These are phyloP conservation scores for Solen grandis DNA, from an alignment of 1,140 invertebrate genomes.

Conservation along the genomic window DNA sequence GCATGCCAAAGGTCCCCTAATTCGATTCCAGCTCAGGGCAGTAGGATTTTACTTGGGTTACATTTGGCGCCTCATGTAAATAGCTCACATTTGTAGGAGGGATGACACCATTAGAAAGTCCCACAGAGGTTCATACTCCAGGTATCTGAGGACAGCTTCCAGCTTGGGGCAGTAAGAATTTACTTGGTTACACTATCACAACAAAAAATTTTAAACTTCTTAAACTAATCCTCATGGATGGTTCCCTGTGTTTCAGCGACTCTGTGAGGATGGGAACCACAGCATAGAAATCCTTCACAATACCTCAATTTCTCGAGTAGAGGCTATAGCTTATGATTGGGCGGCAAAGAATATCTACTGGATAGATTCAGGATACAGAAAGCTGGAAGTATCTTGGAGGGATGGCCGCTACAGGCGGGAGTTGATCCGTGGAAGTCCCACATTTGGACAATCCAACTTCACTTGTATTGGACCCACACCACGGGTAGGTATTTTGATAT, in stretches of 20 bases:
- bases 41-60: no score
- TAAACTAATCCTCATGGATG: no score
- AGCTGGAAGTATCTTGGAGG: constrained; percentile 89
- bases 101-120: not conserved
- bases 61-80: no score
- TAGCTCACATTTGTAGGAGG: not conserved
- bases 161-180: not conserved
- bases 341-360: constrained; percentile 72
- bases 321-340: constrained; percentile 74
- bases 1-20: no score
- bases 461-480: constrained; percentile 68
- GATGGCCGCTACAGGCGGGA: constrained; percentile 83
- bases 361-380: constrained; percentile 68
- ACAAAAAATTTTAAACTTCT: no score
- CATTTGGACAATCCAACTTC: constrained; percentile 61
- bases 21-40: no score
- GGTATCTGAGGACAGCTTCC: not conserved
- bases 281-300: constrained; percentile 86
- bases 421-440: constrained; percentile 54
- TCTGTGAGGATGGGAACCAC: constrained; percentile 66
- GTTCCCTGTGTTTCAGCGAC: not conserved
- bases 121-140: not conserved
- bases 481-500: constrained; percentile 73
- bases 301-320: constrained; percentile 55
- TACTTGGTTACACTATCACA: no score